Base-by-base conservation (phyloP, 2,888 invertebrate species). In the Spialia ferax region DNA sequence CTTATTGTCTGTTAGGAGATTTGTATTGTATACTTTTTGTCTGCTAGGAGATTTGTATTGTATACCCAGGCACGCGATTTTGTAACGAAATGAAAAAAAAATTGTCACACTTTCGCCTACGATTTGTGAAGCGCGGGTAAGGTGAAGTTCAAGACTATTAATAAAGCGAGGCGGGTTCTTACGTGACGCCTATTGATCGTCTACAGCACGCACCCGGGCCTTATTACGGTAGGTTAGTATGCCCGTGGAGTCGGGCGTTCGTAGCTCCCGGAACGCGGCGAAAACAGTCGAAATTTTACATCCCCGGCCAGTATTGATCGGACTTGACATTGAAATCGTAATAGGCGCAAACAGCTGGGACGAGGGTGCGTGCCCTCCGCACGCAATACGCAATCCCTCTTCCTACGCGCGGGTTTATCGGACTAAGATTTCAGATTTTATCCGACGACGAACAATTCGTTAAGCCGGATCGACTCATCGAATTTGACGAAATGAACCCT, bases 61-160 rank as follows among this genome's bases (percentile, higher is more conserved):
- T 50, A 45, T 64, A 45, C 59, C 1, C 69, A 66, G 60, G 70
- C 74, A 72, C 75, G 74, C 77, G 75, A 75, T 78, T 75, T 80
- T 82, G 82, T 82, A 82, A 80, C 79, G 81, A 42, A 81, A 77
- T 73, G 73, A 74, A 78, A 79, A 83, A 83, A 80, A 83, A n/a
- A n/a, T n/a, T 82, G 85, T 79, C 76, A 79, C 81, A 85, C 88
- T 88, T 89, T 89, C 89, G 86, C 88, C 87, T 79, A 85, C 83
- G 84, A 84, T 82, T 81, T 80, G 81, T 76, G 78, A 75, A 75
- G 77, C 80, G 76, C 74, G 79, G 80, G 75, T 85, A 86, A 88
- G 92, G 89, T 91, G 87, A 93, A 93, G 92, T 93, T 93, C 92
- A 92, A 89, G 93, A 89, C 88, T 93, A 91, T 92, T 92, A 91